These are phyloP conservation scores for Xestia sexstrigata DNA, from an alignment of 2,888 invertebrate genomes.

Conservation along the genomic window DNA sequence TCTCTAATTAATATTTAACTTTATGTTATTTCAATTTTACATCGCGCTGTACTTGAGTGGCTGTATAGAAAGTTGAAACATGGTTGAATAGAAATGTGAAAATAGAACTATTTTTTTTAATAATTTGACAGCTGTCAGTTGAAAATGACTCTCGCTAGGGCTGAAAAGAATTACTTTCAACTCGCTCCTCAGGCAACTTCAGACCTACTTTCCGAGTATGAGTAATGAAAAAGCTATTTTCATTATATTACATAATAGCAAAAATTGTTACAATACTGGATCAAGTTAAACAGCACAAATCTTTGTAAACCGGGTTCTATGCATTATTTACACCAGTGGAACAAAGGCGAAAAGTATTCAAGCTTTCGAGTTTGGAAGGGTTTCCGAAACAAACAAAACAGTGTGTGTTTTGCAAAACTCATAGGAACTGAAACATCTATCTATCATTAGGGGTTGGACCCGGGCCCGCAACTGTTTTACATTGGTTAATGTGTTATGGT, in stretches of 20 bases:
- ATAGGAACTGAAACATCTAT: conserved; percentile 56
- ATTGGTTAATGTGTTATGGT: conserved; percentile 51
- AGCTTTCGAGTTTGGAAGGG: conserved; percentile 29
- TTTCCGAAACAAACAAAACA: conserved; percentile 53
- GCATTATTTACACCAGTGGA: conserved; percentile 26
- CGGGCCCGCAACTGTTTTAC: conserved; percentile 55
- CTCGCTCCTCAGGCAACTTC: too few relatives aligned
- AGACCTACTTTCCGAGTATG: too few relatives aligned
- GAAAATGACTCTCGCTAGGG: too few relatives aligned
- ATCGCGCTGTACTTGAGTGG: too few relatives aligned
- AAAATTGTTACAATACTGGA: background rate
- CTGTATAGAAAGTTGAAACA: too few relatives aligned
- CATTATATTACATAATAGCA: background rate
- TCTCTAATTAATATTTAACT: too few relatives aligned
- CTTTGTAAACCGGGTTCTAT: conserved; percentile 21
- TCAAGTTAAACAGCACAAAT: conserved; percentile 5
- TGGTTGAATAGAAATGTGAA: too few relatives aligned
- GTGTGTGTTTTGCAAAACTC: conserved; percentile 60
- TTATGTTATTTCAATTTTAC: too few relatives aligned
- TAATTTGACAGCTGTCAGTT: too few relatives aligned
- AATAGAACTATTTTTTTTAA: too few relatives aligned
- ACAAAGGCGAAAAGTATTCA: conserved; percentile 47
- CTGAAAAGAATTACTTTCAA: too few relatives aligned
- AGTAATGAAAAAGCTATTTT: too few relatives aligned
- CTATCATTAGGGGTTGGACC: conserved; percentile 46